phyloP scores from a whole-genome alignment of 2,113 vertebrate genomes.

The Synodontis membranacea region DNA sequence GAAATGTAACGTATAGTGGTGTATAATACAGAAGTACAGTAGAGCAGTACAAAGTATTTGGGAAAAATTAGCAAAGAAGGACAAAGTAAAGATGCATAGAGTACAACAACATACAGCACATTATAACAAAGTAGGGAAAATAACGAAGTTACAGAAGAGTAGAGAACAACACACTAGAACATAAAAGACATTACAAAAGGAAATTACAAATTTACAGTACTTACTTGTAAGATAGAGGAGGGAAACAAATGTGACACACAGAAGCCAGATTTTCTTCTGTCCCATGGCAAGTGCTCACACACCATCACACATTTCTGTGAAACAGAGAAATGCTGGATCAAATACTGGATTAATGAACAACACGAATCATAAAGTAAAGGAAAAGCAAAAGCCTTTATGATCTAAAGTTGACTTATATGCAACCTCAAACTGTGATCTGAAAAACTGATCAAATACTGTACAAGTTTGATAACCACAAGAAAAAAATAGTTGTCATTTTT shows the following conservation, averaged over 20 bases:
- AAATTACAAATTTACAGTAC: conserved; percentile 32
- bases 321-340: conserved; percentile 51
- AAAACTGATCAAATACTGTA: conserved; percentile 3
- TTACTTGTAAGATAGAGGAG: conserved; percentile 72
- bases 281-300: conserved; percentile 76
- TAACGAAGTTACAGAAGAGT: background rate
- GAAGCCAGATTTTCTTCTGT: conserved; percentile 72
- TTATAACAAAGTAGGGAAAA: background rate
- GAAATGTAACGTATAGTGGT: background rate
- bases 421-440: background rate
- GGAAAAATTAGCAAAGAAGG: background rate
- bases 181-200: conserved; percentile 47
- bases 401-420: background rate
- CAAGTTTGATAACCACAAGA: background rate
- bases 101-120: background rate
- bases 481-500: conserved; percentile 2
- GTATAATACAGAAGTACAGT: background rate
- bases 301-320: conserved; percentile 70
- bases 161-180: background rate
- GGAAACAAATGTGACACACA: conserved; percentile 65
- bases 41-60: background rate
- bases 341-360: background rate
- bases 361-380: background rate
- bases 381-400: background rate
- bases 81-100: background rate